phyloP scores from a whole-genome alignment of 1,140 invertebrate species.

The Philotrypesis tridentata region DNA sequence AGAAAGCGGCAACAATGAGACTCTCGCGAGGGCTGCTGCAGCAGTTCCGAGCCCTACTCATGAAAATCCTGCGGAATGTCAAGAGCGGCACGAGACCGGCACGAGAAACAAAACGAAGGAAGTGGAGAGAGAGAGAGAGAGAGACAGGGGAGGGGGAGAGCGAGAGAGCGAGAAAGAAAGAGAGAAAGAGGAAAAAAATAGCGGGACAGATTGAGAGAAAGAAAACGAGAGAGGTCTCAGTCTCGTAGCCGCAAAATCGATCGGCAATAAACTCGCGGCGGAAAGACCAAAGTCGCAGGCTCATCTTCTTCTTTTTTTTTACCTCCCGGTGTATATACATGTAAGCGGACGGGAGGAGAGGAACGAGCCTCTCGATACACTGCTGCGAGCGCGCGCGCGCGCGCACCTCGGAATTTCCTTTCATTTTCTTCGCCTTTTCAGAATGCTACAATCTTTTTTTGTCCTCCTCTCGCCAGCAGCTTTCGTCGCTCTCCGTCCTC shows the following conservation, averaged over 20 bases:
- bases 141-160: not conserved
- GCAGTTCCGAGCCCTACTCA: not conserved
- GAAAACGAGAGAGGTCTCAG: not conserved
- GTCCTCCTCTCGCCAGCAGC: not conserved
- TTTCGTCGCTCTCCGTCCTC: no score
- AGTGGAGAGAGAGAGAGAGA: not conserved
- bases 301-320: constrained; percentile 26
- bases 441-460: not conserved
- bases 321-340: not conserved
- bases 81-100: constrained; percentile 14
- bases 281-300: not conserved
- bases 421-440: constrained; percentile 33
- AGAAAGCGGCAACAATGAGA: constrained; percentile 19
- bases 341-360: not conserved
- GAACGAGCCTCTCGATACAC: constrained; percentile 3
- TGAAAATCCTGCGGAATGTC: constrained; percentile 28
- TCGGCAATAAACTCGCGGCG: constrained; percentile 24
- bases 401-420: constrained; percentile 20
- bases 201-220: not conserved
- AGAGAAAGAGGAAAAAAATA: not conserved
- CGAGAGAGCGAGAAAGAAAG: not conserved
- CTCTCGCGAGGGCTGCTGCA: not conserved
- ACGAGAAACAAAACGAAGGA: not conserved
- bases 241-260: constrained; percentile 30
- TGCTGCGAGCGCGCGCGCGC: not conserved